Conservation (phyloP, 2,113 vertebrate species). For the Megatriorchis doriae region DNA sequence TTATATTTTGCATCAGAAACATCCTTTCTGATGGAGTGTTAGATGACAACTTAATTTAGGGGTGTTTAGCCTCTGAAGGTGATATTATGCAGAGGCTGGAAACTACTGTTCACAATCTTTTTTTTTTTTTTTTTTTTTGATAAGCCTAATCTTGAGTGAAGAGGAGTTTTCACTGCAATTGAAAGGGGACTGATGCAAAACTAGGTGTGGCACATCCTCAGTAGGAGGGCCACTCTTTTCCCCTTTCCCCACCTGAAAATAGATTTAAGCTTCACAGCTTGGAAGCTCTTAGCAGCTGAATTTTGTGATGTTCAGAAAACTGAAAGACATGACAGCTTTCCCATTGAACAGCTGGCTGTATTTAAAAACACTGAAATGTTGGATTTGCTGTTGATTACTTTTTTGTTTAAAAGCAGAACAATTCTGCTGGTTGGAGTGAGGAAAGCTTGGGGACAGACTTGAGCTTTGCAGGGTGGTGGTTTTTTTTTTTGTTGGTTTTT, state of each 20-base stretch:
- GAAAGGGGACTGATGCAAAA: background rate
- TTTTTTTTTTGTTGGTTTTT: background rate
- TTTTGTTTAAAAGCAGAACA: background rate
- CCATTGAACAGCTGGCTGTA: background rate
- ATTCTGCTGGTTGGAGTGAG: background rate
- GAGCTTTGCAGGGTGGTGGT: no score
- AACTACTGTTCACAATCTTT: background rate
- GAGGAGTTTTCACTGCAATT: background rate
- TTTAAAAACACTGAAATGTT: background rate
- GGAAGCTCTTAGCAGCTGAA: background rate
- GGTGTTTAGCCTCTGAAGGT: fast-evolving
- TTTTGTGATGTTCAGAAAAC: background rate
- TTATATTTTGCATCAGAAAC: background rate
- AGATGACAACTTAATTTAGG: background rate
- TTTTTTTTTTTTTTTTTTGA: no score
- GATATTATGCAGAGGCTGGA: background rate
- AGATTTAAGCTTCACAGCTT: background rate
- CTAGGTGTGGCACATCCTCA: background rate
- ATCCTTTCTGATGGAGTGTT: background rate
- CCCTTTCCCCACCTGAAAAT: background rate
- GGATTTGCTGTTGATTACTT: background rate
- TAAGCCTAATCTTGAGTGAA: background rate
- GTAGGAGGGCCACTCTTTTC: background rate
- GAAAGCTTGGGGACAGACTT: background rate
- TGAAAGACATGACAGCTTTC: background rate